Evolutionary conservation across 2,113 vertebrate species (phyloP), one percentile per base, ranked within the genome.

Genomic region (Burhinus bistriatus): DNA sequence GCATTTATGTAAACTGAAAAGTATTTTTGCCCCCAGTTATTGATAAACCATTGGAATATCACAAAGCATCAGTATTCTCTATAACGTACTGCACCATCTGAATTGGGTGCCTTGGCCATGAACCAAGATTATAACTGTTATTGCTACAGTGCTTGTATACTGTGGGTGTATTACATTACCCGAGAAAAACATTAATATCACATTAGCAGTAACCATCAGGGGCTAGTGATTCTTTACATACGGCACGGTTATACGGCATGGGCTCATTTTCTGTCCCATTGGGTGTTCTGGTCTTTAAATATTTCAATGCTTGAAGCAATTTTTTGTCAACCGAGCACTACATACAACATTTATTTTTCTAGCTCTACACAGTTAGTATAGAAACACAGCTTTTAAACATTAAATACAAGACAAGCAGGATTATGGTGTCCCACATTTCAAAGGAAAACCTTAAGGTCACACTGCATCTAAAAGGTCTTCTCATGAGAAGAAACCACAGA

Each of bases 151-250:
- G 89, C 64, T 61, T 97, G 75, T 72, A 85, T 92, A 97, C 90
- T 94, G 82, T 58, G 90, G 92, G 89, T 94, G 75, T 97, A 96
- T 87, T 81, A 81, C 47, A 76, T 84, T 95, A 96, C 89, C 70
- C 62, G 6, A 83, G 73, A 95, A 96, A 97, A 95, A 94, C 64
- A 96, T 95, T 76, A 93, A 91, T 91, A 94, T 75, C 59, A 68
- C 75, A 93, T 95, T 93, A 97, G 80, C 81, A 91, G 89, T 58
- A 97, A 82, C 65, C 93, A 93, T 81, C 71, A 89, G 85, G 62
- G 85, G 36, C 88, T 57, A 85, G 65, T 61, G 40, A 94, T 92
- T 95, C 80, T 93, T 95, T 83, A 90, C 73, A 65, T 78, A 93
- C 84, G 83, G 68, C 87, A 90, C 59, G 85, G 47, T 36, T 93